A percentile compares a stretch with the other conserved stretches of the same genome.
Evolutionary conservation across 1,140 invertebrate genomes (phyloP).

Genomic region (Zaprionus ghesquierei): DNA sequence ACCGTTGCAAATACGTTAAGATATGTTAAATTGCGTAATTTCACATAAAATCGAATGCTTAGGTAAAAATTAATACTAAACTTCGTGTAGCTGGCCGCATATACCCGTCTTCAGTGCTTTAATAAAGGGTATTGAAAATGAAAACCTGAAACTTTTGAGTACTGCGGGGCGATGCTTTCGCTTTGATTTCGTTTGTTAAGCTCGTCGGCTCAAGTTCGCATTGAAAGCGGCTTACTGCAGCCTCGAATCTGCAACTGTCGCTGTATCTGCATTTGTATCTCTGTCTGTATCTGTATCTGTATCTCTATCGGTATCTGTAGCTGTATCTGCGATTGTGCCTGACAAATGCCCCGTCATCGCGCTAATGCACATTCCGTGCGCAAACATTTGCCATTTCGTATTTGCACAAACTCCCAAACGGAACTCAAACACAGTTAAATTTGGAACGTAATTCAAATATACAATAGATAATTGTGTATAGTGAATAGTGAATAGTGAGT

Average conservation of each 20-base stretch:
- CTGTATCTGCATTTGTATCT: conserved; percentile 29
- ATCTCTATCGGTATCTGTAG: no score
- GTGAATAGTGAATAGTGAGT: not conserved
- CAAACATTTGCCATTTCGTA: conserved; percentile 57
- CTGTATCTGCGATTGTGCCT: conserved; percentile 12
- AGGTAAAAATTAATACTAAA: no score
- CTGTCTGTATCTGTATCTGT: conserved; percentile 8
- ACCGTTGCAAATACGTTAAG: no score
- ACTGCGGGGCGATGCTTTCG: conserved; percentile 44
- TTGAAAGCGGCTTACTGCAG: conserved; percentile 42
- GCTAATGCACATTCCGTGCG: conserved; percentile 43
- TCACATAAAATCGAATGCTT: no score
- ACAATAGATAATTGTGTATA: not conserved
- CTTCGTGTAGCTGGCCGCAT: not conserved
- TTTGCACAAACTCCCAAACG: conserved; percentile 16
- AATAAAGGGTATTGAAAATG: not conserved
- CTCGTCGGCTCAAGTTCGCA: conserved; percentile 30
- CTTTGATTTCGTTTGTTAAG: conserved; percentile 45
- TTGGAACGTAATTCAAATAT: conserved; percentile 37
- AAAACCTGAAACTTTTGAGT: conserved; percentile 7
- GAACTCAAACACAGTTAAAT: conserved; percentile 13
- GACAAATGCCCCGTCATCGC: conserved; percentile 44
- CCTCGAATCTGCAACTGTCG: conserved; percentile 14
- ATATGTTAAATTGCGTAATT: no score
- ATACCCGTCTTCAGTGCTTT: not conserved